phyloP scores from a whole-genome alignment of 1,140 invertebrate genomes.

The Tetramorium alpestre region DNA sequence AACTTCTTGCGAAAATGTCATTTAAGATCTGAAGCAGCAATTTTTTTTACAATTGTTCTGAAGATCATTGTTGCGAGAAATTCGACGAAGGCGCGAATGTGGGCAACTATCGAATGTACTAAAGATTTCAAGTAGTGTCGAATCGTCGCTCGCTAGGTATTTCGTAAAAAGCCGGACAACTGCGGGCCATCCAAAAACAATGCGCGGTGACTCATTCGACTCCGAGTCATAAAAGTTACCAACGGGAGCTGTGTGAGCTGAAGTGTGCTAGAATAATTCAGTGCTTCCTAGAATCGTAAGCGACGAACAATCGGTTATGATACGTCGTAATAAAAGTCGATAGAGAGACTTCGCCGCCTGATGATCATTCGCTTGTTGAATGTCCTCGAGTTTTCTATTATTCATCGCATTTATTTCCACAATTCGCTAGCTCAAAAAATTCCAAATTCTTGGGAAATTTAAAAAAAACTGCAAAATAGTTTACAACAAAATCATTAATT shows the following conservation, averaged over 20 bases:
- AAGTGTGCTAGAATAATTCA: slow-evolving; percentile 65
- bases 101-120: background rate
- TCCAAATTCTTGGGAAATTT: background rate
- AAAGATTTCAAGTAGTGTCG: slow-evolving; percentile 8
- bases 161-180: slow-evolving; percentile 27
- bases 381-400: background rate
- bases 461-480: background rate
- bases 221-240: slow-evolving; percentile 63
- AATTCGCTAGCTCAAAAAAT: background rate
- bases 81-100: background rate
- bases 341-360: slow-evolving; percentile 25
- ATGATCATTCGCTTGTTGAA: slow-evolving; percentile 21
- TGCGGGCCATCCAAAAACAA: slow-evolving; percentile 25
- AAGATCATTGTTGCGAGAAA: slow-evolving; percentile 4
- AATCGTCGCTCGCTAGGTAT: background rate
- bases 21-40: background rate
- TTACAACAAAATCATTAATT: background rate
- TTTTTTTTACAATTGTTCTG: background rate
- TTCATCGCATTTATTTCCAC: slow-evolving; percentile 5
- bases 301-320: slow-evolving; percentile 53
- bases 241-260: slow-evolving; percentile 51
- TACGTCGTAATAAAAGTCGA: slow-evolving; percentile 65
- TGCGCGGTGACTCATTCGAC: slow-evolving; percentile 50
- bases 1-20: background rate
- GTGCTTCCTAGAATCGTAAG: slow-evolving; percentile 64